Conservation (phyloP, 2,113 vertebrate genomes). For the Esox niger region DNA sequence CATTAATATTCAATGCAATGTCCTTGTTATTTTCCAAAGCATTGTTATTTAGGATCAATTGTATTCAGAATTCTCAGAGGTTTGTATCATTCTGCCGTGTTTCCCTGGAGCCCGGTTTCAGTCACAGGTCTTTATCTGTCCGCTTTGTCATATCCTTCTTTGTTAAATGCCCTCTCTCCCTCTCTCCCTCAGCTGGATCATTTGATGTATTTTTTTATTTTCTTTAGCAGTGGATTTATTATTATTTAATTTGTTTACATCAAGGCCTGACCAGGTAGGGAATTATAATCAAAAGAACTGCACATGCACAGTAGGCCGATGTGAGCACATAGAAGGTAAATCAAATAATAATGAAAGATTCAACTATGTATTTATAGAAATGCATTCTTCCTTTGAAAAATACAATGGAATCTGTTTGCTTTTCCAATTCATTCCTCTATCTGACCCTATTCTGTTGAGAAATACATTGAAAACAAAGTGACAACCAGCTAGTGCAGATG, state of each 20-base stretch:
- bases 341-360: slow-evolving; percentile 25
- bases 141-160: not conserved
- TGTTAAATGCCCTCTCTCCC: not conserved
- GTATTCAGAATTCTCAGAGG: too few species aligned
- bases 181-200: not conserved
- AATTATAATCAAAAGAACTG: slow-evolving; percentile 37
- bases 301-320: too few species aligned
- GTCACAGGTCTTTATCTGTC: too few species aligned
- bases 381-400: slow-evolving; percentile 23
- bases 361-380: slow-evolving; percentile 42
- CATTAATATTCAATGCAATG: too few species aligned
- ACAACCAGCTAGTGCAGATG: slow-evolving; percentile 25
- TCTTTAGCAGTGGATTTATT: slow-evolving; percentile 18
- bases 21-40: too few species aligned
- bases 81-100: too few species aligned
- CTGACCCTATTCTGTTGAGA: slow-evolving; percentile 1
- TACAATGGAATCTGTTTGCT: slow-evolving; percentile 7
- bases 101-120: too few species aligned
- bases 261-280: slow-evolving; percentile 22
- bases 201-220: slow-evolving; percentile 38
- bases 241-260: slow-evolving; percentile 44
- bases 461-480: slow-evolving; percentile 21
- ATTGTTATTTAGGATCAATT: too few species aligned
- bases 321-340: too few species aligned
- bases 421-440: slow-evolving; percentile 10